Percentiles rank a stretch among this genome's conserved stretches.
These are phyloP conservation scores for Magallana nippona DNA, from an alignment of 2,888 invertebrate species.

Conservation along the genomic window DNA sequence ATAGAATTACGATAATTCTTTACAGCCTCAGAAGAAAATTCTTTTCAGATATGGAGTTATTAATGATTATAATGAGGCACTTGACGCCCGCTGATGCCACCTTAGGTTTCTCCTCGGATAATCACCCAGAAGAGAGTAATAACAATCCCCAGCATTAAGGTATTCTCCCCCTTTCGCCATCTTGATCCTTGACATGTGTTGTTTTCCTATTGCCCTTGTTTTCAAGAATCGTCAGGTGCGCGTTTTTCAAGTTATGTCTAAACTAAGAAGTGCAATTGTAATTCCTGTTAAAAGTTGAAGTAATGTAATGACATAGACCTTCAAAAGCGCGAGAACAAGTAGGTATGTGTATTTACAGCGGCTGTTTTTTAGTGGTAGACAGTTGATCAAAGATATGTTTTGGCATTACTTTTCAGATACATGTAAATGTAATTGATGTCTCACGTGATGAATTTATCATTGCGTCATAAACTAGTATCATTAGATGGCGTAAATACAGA, in stretches of 20 bases:
- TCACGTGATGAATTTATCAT: neutral
- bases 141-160: neutral
- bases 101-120: neutral
- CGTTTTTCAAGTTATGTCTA: neutral
- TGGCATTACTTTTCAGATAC: neutral
- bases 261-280: neutral
- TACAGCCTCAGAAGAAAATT: neutral
- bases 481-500: neutral
- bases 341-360: no score
- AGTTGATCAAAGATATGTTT: no score
- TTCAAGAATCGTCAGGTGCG: neutral
- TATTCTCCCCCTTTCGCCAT: neutral
- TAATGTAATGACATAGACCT: no score
- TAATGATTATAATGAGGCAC: neutral
- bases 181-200: neutral
- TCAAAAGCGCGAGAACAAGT: no score
- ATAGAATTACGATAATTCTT: conserved; percentile 11
- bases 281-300: neutral
- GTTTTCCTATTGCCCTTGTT: neutral
- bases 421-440: neutral
- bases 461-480: conserved; percentile 11
- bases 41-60: neutral
- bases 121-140: conserved; percentile 5
- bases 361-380: no score
- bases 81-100: conserved; percentile 4